Evolutionary conservation across 2,113 vertebrate species (phyloP), one percentile per base, ranked within the genome.

Genomic region (Callopanchax toddi): DNA sequence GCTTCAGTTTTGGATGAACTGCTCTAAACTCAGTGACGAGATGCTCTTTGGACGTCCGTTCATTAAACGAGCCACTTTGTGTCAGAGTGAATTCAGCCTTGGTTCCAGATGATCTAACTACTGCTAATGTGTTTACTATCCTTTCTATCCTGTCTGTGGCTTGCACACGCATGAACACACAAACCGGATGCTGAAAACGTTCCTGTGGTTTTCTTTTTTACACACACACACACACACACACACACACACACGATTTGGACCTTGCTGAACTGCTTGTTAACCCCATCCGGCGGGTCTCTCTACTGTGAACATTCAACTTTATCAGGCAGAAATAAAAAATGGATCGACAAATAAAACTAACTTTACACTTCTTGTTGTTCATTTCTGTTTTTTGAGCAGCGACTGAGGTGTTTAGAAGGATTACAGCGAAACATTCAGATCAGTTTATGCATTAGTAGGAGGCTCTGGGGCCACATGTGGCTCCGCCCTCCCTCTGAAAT

Each of bases 301-400:
- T n/a, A n/a, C n/a, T n/a, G n/a, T n/a, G n/a, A n/a, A 32, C 29
- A 32, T 8, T 56, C 52, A 36, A 66, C 51, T 29, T 82, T 87
- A 65, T 81, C 75, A 76, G 37, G 69, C 57, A 66, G 58, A 62
- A 62, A 68, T 88, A 80, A 86, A 89, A 81, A 83, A 74, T 37
- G 61, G 59, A 70, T 76, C 22, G 81, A 72, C 77, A 83, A 88
- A 89, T 85, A 88, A 81, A 88, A 75, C 68, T 64, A 78, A 69
- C 71, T 87, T 73, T 67, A 74, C 79, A 86, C 73, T 32, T 23
- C 12, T 20, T 71, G 56, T 76, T 11, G 23, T 76, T 65, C 48
- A 34, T 62, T 57, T 67, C 25, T 74, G 20, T 68, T 57, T n/a
- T 67, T 39, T 54, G 32, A 13, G 29, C 29, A 32, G 29, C 6